Evolutionary conservation across 2,797 vertebrate species (phyloP).

Genomic region (Buphagus erythrorhynchus): DNA sequence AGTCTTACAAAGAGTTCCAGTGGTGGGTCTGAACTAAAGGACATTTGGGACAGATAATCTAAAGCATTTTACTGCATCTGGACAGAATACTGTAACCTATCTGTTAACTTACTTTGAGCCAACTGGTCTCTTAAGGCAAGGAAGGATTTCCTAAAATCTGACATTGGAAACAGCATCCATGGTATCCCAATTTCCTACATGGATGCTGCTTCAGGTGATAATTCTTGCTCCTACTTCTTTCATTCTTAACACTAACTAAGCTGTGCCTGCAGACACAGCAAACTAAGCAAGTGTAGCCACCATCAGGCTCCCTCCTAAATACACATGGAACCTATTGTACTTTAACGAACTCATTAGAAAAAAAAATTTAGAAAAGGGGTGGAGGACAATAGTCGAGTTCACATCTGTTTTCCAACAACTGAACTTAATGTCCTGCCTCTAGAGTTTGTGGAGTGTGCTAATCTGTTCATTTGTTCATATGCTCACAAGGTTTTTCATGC

Average conservation of each 20-base stretch:
- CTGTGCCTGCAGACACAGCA: neutral
- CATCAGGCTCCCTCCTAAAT: neutral
- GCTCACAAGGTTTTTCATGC: neutral
- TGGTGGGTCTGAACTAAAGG: neutral
- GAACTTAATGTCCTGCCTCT: neutral
- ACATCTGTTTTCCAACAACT: conserved; percentile 8
- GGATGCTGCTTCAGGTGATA: neutral
- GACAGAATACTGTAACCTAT: neutral
- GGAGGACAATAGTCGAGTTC: neutral
- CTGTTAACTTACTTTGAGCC: neutral
- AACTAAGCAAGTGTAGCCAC: neutral
- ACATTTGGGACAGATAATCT: neutral
- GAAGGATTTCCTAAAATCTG: neutral
- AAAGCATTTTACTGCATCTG: neutral
- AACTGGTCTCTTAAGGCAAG: neutral
- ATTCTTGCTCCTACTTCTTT: neutral
- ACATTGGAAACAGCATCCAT: neutral
- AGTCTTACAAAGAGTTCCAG: neutral
- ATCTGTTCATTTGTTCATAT: neutral
- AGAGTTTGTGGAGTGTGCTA: neutral
- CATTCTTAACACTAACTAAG: neutral
- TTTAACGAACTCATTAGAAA: neutral
- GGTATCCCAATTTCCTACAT: neutral
- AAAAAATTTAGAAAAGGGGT: neutral
- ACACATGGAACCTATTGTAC: neutral